A percentile compares a stretch with the other conserved stretches of the same genome.
These are phyloP conservation scores for Thelohanellus kitauei DNA, from an alignment of 30 jellyfish, hydroid and myxozoan genomes.

Conservation along the genomic window DNA sequence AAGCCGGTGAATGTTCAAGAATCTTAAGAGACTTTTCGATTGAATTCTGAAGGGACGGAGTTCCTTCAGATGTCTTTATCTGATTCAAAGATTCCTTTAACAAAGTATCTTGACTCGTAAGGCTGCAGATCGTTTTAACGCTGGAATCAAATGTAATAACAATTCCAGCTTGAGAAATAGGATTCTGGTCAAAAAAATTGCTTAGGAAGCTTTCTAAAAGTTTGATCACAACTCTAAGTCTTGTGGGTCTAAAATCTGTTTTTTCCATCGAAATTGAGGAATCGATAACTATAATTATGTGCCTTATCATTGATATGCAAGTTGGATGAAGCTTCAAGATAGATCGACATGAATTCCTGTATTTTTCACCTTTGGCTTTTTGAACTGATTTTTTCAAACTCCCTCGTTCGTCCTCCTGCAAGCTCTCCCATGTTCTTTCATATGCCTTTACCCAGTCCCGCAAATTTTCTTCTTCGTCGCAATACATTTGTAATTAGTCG, in stretches of 20 bases:
- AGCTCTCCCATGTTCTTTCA: too few relatives aligned
- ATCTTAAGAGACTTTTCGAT: slow-evolving; percentile 23
- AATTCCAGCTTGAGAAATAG: slow-evolving; percentile 43
- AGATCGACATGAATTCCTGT: too few relatives aligned
- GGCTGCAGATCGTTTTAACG: background rate
- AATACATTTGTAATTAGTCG: too few relatives aligned
- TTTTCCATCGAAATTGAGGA: too few relatives aligned
- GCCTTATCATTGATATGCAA: too few relatives aligned
- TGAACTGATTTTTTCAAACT: slow-evolving; percentile 64
- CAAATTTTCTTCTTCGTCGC: too few relatives aligned
- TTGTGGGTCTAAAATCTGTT: too few relatives aligned
- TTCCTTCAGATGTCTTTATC: slow-evolving; percentile 33
- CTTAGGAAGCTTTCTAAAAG: slow-evolving; percentile 40
- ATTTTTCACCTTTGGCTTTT: slow-evolving; percentile 66
- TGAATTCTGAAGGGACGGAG: slow-evolving; percentile 52
- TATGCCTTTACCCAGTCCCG: too few relatives aligned
- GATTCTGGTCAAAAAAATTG: slow-evolving; percentile 71
- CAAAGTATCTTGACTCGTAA: too few relatives aligned
- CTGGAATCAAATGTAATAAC: background rate
- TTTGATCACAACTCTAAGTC: slow-evolving; percentile 7
- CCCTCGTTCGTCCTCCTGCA: slow-evolving; percentile 88
- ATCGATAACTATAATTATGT: too few relatives aligned
- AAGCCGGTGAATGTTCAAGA: slow-evolving; percentile 37
- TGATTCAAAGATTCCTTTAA: too few relatives aligned
- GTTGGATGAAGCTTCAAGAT: too few relatives aligned